phyloP scores from a whole-genome alignment of 2,888 invertebrate genomes.

The Microchrysa polita region DNA sequence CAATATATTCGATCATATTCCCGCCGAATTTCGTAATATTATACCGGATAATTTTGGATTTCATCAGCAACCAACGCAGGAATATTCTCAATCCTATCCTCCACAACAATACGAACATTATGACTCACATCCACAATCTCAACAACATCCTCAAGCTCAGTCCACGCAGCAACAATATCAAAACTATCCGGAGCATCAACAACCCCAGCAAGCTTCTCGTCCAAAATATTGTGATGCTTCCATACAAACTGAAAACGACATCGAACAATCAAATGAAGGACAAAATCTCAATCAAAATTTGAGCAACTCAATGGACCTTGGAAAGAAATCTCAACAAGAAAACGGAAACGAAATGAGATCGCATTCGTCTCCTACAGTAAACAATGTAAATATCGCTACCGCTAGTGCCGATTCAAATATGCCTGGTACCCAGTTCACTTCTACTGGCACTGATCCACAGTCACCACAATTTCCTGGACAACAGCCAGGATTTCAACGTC shows the following conservation, averaged over 20 bases:
- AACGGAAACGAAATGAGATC: slow-evolving; percentile 72
- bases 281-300: slow-evolving; percentile 71
- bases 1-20: slow-evolving; percentile 61
- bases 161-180: slow-evolving; percentile 52
- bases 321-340: slow-evolving; percentile 71
- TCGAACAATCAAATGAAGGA: slow-evolving; percentile 54
- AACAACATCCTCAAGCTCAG: slow-evolving; percentile 50
- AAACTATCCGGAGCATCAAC: slow-evolving; percentile 46
- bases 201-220: slow-evolving; percentile 40
- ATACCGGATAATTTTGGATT: slow-evolving; percentile 62
- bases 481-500: slow-evolving; percentile 56
- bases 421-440: not conserved
- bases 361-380: slow-evolving; percentile 80
- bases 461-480: slow-evolving; percentile 57
- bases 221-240: slow-evolving; percentile 62
- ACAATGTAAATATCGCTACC: slow-evolving; percentile 52
- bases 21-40: slow-evolving; percentile 63
- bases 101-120: slow-evolving; percentile 32
- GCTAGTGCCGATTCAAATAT: slow-evolving; percentile 8
- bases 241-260: slow-evolving; percentile 62
- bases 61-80: slow-evolving; percentile 17
- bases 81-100: slow-evolving; percentile 31
- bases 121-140: slow-evolving; percentile 52
- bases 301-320: slow-evolving; percentile 82
- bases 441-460: slow-evolving; percentile 55